Evolutionary conservation across 2,113 vertebrate species (phyloP).

Genomic region (Oreotrochilus melanogaster): DNA sequence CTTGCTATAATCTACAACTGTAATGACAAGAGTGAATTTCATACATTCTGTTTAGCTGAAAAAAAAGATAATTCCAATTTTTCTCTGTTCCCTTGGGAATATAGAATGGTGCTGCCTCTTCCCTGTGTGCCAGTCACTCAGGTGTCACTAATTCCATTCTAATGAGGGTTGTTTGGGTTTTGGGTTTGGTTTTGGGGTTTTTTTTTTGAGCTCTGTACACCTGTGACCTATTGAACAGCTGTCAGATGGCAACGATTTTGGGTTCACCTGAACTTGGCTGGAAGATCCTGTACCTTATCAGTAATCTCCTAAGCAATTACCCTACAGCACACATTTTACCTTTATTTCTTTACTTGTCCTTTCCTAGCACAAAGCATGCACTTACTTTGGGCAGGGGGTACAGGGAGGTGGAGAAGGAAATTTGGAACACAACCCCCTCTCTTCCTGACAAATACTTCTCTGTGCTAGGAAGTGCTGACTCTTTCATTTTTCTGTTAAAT

Average conservation of each 20-base stretch:
- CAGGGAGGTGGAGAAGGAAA: not conserved
- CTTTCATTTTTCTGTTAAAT: not conserved
- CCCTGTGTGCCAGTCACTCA: not conserved
- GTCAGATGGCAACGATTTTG: not conserved
- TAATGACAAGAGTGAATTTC: not conserved
- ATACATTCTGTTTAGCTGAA: not conserved
- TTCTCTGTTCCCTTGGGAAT: not conserved
- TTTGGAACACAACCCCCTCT: not conserved
- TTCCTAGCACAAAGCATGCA: not conserved
- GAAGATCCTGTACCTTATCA: not conserved
- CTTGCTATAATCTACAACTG: not conserved
- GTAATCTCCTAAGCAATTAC: not conserved
- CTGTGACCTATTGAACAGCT: not conserved
- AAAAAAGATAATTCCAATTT: not conserved
- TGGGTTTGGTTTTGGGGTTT: no score
- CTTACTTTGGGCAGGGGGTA: not conserved
- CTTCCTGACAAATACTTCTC: not conserved
- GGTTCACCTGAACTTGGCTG: not conserved
- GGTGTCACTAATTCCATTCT: not conserved
- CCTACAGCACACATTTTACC: not conserved
- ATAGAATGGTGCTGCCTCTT: not conserved
- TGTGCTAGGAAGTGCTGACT: not conserved
- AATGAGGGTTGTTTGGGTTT: not conserved
- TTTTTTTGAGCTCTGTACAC: not conserved
- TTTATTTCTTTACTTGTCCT: not conserved